Evolutionary conservation across 2,113 vertebrate species (phyloP).

Genomic region (Apodemus speciosus): DNA sequence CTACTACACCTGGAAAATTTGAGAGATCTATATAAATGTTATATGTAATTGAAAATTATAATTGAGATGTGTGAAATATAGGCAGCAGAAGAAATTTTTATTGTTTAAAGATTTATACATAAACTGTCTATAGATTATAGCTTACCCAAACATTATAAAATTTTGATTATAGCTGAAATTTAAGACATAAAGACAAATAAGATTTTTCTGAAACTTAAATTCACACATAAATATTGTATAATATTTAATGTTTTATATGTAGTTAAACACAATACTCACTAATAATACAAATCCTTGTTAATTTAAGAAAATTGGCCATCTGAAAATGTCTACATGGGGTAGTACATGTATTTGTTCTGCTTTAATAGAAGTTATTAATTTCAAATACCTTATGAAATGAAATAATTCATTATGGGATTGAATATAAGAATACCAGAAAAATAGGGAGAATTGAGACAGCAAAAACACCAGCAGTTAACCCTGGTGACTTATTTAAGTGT

Average conservation of each 20-base stretch:
- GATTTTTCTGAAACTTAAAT: neutral
- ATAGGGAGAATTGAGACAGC: neutral
- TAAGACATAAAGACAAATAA: neutral
- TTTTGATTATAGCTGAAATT: neutral
- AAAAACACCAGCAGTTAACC: neutral
- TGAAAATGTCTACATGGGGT: conserved; percentile 47
- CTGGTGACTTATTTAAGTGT: neutral
- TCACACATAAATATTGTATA: neutral
- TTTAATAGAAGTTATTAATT: conserved; percentile 59
- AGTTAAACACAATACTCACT: neutral
- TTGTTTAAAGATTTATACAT: neutral
- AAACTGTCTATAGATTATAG: neutral
- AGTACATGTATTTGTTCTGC: neutral
- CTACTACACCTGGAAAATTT: neutral
- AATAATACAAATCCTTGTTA: conserved; percentile 20
- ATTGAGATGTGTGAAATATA: neutral
- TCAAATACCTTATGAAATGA: conserved; percentile 48
- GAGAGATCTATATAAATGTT: neutral
- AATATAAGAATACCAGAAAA: conserved; percentile 39
- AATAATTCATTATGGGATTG: conserved; percentile 49
- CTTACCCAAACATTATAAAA: neutral
- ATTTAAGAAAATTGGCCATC: conserved; percentile 51
- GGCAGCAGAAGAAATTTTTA: neutral
- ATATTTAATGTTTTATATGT: neutral
- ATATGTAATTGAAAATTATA: neutral